Percentiles rank a stretch among this genome's conserved stretches.
phyloP scores from a whole-genome alignment of 2,888 invertebrate species.

The Chalcis sispes region DNA sequence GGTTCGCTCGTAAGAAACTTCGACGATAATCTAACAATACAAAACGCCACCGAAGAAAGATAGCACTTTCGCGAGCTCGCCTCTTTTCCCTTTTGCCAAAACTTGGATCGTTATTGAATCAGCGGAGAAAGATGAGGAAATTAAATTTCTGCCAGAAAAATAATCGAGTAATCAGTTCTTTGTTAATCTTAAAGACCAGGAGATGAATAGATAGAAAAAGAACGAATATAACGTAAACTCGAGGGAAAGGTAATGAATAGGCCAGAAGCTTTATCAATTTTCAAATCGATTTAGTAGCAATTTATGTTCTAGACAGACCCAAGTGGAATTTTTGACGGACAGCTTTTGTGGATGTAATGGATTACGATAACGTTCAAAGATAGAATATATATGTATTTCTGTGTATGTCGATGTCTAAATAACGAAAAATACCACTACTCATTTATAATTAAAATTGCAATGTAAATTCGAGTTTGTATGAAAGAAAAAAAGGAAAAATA shows the following conservation, averaged over 20 bases:
- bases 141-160: slow-evolving; percentile 39
- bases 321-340: too few species aligned
- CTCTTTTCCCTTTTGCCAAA: slow-evolving; percentile 15
- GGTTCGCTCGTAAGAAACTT: too few species aligned
- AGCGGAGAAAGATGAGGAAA: slow-evolving; percentile 27
- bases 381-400: too few species aligned
- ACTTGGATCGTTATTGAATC: slow-evolving; percentile 43
- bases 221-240: neutral
- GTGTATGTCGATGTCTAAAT: too few species aligned
- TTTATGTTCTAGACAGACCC: neutral
- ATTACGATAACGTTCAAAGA: too few species aligned
- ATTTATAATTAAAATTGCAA: too few species aligned
- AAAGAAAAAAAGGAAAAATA: too few species aligned
- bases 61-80: slow-evolving; percentile 2
- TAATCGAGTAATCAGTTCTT: slow-evolving; percentile 38
- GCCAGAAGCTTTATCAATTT: neutral
- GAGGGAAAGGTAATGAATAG: slow-evolving; percentile 4
- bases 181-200: neutral
- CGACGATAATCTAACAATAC: slow-evolving; percentile 46
- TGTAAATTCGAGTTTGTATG: too few species aligned
- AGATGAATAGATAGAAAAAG: too few species aligned
- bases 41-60: slow-evolving; percentile 3
- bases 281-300: neutral
- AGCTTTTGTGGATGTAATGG: too few species aligned
- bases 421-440: too few species aligned